Base-by-base conservation (phyloP, 1,140 invertebrate genomes). In the Paracyclopina nana region DNA sequence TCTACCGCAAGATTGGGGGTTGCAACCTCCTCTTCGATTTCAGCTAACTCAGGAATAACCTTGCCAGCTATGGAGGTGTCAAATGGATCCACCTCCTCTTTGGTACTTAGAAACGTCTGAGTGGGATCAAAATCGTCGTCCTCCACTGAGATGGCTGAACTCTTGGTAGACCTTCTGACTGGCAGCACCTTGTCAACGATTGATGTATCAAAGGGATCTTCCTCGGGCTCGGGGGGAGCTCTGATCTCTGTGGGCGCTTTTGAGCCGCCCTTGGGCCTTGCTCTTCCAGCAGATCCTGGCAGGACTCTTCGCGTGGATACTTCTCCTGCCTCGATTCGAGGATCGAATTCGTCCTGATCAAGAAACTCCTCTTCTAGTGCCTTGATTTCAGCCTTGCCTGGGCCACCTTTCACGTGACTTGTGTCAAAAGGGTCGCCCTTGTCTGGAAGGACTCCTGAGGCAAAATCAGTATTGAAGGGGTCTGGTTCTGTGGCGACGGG, bases 191-290 rank as follows among this genome's bases (percentile, higher is more conserved):
- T 72, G 16, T 68, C 67, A 11, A 79, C 78, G 30, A 78, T 77
- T 2, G 79, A 82, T 0, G 82, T 85, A 60, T 85, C 81, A 60
- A 85, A 85, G 0, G 82, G 81, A 66, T 85, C 81, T 22, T 48
- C 9, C 22, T 52, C 53, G 8, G 52, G 54, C 16, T 52, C 41
- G 4, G 53, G 50, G 22, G 48, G 49, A 12, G 50, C 46, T n/a
- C 41, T 30, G 12, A 46, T 67, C 46, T 68, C 64, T 24, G 70
- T 70, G 0, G 78, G 78, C 1, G 75, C 77, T 18, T 46, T 41
- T 6, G 44, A 6, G 14, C 24, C 24, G n/a, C 42, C 18, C 25
- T 9, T 24, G 18, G 52, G 27, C 40, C 18, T 24, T 12, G 44
- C 43, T 24, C 41, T 34, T 31, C 41, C 41, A 46, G 43, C 48